Conservation (phyloP, 1,140 invertebrate genomes). For the Aphelinus certus region DNA sequence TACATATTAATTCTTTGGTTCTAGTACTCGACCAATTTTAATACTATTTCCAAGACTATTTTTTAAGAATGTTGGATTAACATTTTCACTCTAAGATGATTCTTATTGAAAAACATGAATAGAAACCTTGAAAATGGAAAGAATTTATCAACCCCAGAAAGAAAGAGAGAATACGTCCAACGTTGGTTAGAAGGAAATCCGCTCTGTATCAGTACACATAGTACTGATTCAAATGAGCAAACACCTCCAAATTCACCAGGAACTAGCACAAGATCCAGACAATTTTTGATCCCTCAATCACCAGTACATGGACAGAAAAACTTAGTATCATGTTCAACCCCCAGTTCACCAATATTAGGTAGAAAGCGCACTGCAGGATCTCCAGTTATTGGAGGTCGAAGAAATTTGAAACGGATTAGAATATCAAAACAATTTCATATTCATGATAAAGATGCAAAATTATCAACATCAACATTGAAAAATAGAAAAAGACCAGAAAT, state of each 20-base stretch:
- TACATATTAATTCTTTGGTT: no score
- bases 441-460: no score
- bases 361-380: slow-evolving; percentile 12
- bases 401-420: slow-evolving; percentile 14
- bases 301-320: neutral
- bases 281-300: neutral
- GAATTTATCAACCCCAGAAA: slow-evolving; percentile 1
- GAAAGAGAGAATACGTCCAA: slow-evolving; percentile 26
- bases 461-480: no score
- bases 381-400: slow-evolving; percentile 6
- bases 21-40: no score
- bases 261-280: neutral
- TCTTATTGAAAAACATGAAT: slow-evolving; percentile 74
- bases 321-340: neutral
- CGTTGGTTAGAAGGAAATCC: slow-evolving; percentile 18
- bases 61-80: slow-evolving; percentile 64
- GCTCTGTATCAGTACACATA: neutral
- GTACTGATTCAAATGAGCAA: neutral
- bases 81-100: slow-evolving; percentile 96
- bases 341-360: slow-evolving; percentile 20
- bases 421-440: neutral
- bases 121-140: neutral
- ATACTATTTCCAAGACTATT: no score
- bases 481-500: no score
- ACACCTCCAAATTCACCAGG: neutral